phyloP scores from a whole-genome alignment of 2,888 invertebrate species.

The Balanococcus diminutus region DNA sequence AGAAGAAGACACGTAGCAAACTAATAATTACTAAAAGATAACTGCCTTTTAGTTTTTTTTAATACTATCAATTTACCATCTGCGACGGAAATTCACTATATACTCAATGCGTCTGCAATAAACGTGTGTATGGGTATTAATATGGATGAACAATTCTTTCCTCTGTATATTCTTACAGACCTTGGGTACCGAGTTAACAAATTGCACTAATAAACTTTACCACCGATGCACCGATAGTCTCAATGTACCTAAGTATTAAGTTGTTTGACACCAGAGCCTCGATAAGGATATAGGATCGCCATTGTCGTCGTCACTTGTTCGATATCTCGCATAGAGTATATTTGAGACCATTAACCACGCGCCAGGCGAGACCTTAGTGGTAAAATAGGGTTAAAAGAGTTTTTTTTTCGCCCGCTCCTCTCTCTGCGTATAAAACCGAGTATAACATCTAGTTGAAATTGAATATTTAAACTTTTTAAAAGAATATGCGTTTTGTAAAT shows the following conservation, averaged over 20 bases:
- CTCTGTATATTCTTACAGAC: background rate
- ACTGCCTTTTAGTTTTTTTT: conserved; percentile 15
- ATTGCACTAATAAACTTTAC: background rate
- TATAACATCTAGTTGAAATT: conserved; percentile 2
- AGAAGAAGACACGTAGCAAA: background rate
- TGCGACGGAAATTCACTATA: conserved; percentile 31
- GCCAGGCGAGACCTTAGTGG: background rate
- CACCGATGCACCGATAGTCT: background rate
- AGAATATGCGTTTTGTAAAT: conserved; percentile 12
- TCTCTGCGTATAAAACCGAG: background rate
- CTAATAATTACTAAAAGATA: conserved; percentile 27
- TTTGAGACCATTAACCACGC: conserved; percentile 29
- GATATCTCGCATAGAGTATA: background rate
- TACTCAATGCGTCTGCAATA: background rate
- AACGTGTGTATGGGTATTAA: background rate
- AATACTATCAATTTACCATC: conserved; percentile 43
- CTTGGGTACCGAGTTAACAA: background rate
- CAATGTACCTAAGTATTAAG: background rate
- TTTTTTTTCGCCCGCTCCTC: background rate
- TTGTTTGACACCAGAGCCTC: conserved; percentile 23
- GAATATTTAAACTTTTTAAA: conserved; percentile 41
- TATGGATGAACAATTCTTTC: conserved; percentile 39
- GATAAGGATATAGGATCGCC: conserved; percentile 1
- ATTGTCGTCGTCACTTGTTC: background rate
- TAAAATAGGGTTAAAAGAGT: background rate